A percentile compares a stretch with the other conserved stretches of the same genome.
Evolutionary conservation across 2,113 vertebrate genomes (phyloP).

Genomic region (Spizaetus ornatus): DNA sequence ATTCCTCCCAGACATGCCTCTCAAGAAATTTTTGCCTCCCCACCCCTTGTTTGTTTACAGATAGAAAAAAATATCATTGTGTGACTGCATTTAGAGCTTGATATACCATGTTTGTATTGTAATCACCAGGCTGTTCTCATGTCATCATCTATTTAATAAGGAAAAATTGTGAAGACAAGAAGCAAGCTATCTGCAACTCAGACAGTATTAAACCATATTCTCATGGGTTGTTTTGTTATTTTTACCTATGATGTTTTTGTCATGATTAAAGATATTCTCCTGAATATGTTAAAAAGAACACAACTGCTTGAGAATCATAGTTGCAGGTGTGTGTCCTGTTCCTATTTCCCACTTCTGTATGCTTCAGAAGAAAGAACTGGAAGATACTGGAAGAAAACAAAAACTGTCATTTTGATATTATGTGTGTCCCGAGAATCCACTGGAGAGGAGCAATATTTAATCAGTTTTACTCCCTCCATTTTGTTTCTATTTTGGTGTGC

Average conservation of each 20-base stretch:
- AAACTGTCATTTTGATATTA: neutral
- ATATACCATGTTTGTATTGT: neutral
- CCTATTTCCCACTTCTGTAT: neutral
- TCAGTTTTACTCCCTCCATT: neutral
- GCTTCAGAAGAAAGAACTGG: neutral
- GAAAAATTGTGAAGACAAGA: neutral
- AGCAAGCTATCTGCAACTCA: neutral
- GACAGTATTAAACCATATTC: neutral
- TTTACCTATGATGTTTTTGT: neutral
- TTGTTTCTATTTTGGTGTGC: neutral
- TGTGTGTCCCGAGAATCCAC: neutral
- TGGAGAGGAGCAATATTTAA: slow-evolving; percentile 12
- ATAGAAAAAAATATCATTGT: neutral
- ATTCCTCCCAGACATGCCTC: neutral
- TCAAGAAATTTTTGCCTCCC: neutral
- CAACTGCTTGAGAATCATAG: neutral
- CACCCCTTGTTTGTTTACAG: neutral
- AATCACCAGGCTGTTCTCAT: neutral
- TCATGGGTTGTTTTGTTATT: neutral
- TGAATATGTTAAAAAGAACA: neutral
- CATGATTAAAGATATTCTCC: neutral
- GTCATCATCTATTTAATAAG: neutral
- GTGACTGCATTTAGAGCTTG: neutral
- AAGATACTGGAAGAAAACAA: neutral
- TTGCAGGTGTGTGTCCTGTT: neutral